These are phyloP conservation scores for Aspidoscelis tigris DNA, from an alignment of 2,113 vertebrate species.

Conservation along the genomic window DNA sequence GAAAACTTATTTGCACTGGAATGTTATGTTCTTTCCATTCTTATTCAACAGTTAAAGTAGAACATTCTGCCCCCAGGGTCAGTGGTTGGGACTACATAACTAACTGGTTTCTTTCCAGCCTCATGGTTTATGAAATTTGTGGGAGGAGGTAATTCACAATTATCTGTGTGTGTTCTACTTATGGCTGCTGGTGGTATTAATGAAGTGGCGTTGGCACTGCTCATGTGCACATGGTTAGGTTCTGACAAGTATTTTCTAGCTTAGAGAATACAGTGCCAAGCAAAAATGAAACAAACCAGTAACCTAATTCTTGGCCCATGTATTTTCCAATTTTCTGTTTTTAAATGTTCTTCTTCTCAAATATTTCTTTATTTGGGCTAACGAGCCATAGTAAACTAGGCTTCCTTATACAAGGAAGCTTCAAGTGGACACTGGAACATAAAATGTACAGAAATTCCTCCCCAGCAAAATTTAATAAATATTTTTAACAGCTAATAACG, in stretches of 20 bases:
- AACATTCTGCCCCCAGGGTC: neutral
- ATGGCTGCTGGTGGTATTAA: conserved; percentile 12
- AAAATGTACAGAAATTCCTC: conserved; percentile 11
- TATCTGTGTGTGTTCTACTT: conserved; percentile 2
- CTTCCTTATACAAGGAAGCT: neutral
- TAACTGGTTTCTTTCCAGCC: neutral
- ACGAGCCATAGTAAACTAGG: neutral
- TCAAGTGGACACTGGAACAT: conserved; percentile 24
- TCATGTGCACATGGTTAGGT: neutral
- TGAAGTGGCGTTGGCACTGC: conserved; percentile 10
- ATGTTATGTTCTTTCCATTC: neutral
- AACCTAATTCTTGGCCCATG: conserved; percentile 14
- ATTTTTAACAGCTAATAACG: conserved; percentile 33
- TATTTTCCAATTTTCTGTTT: conserved; percentile 40
- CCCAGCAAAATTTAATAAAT: conserved; percentile 27
- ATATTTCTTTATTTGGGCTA: neutral
- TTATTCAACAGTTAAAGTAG: neutral
- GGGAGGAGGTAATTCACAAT: neutral
- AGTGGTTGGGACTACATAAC: neutral
- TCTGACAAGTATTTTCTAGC: neutral
- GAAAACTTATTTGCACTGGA: neutral
- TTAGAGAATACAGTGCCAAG: conserved; percentile 11
- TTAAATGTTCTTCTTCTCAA: conserved; percentile 26
- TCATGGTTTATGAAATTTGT: neutral
- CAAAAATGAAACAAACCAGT: conserved; percentile 28